A percentile compares a stretch with the other conserved stretches of the same genome.
phyloP scores from a whole-genome alignment of 2,888 invertebrate species.

The Yponomeuta sedellus region DNA sequence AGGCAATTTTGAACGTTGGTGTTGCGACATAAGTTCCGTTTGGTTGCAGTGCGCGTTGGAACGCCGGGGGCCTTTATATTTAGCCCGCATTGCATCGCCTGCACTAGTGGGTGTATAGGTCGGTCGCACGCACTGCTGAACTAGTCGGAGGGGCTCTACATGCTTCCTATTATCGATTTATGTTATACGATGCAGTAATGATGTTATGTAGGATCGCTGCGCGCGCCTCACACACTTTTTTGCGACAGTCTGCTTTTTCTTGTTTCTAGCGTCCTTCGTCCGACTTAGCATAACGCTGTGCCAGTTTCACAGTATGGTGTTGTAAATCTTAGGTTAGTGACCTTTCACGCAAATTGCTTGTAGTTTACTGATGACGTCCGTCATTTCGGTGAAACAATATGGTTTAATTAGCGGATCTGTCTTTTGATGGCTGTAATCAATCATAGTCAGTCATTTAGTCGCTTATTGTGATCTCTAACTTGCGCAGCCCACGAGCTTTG shows the following conservation, averaged over 20 bases:
- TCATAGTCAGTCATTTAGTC: not conserved
- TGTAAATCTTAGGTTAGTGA: not conserved
- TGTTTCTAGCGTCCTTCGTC: constrained; percentile 40
- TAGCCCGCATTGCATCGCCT: constrained; percentile 70
- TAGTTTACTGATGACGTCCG: not conserved
- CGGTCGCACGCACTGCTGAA: constrained; percentile 75
- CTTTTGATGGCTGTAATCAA: not conserved
- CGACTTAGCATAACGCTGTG: constrained; percentile 9
- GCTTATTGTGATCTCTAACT: too few species aligned
- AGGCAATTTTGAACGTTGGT: constrained; percentile 67
- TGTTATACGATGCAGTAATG: constrained; percentile 31
- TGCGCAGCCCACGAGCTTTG: too few species aligned
- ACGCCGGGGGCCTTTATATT: constrained; percentile 66
- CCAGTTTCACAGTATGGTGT: constrained; percentile 12
- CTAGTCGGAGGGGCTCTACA: constrained; percentile 74
- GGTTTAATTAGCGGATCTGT: not conserved
- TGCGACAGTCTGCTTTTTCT: constrained; percentile 43
- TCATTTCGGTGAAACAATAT: not conserved
- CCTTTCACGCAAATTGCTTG: not conserved
- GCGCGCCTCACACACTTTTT: constrained; percentile 45
- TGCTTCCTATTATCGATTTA: constrained; percentile 75
- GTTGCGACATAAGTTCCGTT: constrained; percentile 67
- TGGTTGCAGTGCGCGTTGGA: constrained; percentile 35
- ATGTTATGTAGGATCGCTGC: constrained; percentile 48
- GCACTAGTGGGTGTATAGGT: constrained; percentile 71